Conservation (phyloP, 1,140 invertebrate genomes). For the Alviniconcha marisindica region DNA sequence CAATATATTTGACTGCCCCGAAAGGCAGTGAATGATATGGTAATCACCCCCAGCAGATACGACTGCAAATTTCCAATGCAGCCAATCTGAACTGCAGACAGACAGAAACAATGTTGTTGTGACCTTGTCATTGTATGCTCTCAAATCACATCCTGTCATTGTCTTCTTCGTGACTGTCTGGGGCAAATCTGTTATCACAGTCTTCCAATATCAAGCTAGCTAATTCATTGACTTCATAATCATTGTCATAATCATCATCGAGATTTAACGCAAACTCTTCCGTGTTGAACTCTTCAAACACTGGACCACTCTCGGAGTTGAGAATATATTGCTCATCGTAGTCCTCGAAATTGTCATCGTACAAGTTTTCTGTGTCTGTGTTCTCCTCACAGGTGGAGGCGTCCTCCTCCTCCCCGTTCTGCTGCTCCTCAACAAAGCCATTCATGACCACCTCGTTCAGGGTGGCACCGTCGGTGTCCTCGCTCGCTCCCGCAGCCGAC, state of each 20-base stretch:
- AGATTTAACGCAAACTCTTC: constrained; percentile 42
- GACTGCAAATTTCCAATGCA: too few species aligned
- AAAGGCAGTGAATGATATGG: too few species aligned
- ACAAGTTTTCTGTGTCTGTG: constrained; percentile 71
- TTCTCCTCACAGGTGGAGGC: constrained; percentile 58
- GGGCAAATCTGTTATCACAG: constrained; percentile 44
- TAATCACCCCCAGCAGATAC: too few species aligned
- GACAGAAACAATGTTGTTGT: too few species aligned
- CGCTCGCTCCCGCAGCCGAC: background rate
- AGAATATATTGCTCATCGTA: constrained; percentile 71
- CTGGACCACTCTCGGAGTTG: constrained; percentile 57
- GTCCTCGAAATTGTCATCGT: constrained; percentile 71
- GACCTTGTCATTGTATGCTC: too few species aligned
- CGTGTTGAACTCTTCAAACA: constrained; percentile 64
- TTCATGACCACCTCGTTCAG: constrained; percentile 57
- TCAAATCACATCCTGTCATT: background rate
- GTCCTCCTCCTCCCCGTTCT: constrained; percentile 43
- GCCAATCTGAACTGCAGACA: too few species aligned
- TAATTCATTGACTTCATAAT: constrained; percentile 59
- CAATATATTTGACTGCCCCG: too few species aligned
- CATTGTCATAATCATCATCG: constrained; percentile 60
- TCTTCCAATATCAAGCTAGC: constrained; percentile 42
- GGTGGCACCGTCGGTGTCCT: constrained; percentile 33
- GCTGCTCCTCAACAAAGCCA: constrained; percentile 52
- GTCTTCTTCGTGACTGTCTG: constrained; percentile 40